These are phyloP conservation scores for Coleophora flavipennella DNA, from an alignment of 2,888 invertebrate genomes.

Conservation along the genomic window DNA sequence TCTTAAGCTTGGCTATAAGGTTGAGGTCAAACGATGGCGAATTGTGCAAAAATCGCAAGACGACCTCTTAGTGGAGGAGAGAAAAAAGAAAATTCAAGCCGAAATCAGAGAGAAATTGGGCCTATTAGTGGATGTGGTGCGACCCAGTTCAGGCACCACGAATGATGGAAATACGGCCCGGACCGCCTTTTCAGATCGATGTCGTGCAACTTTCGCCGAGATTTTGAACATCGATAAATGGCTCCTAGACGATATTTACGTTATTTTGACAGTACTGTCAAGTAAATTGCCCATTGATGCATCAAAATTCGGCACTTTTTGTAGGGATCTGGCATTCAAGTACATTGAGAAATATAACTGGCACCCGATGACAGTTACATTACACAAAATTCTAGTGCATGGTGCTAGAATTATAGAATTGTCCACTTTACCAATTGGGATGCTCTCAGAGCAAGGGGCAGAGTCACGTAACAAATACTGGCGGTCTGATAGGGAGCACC, in stretches of 20 bases:
- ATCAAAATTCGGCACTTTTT: conserved; percentile 3
- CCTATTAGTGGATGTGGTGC: not conserved
- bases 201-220: not conserved
- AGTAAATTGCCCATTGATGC: conserved; percentile 4
- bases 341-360: conserved; percentile 2
- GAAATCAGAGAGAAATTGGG: not conserved
- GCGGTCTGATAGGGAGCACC: conserved; percentile 5
- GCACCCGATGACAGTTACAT: conserved; percentile 4
- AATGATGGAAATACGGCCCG: not conserved
- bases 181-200: not conserved
- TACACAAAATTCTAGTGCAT: conserved; percentile 7
- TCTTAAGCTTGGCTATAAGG: not conserved
- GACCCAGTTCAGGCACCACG: not conserved
- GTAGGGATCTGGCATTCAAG: conserved; percentile 1
- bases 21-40: not conserved
- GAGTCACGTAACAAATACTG: conserved; percentile 5
- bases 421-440: conserved; percentile 1
- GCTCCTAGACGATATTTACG: conserved; percentile 2
- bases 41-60: not conserved
- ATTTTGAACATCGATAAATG: not conserved
- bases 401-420: conserved; percentile 2
- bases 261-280: conserved; percentile 3
- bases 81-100: not conserved
- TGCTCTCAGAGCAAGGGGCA: conserved; percentile 4
- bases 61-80: not conserved